Evolutionary conservation across 2,888 invertebrate genomes (phyloP).

Genomic region (Ochropleura leucogaster): DNA sequence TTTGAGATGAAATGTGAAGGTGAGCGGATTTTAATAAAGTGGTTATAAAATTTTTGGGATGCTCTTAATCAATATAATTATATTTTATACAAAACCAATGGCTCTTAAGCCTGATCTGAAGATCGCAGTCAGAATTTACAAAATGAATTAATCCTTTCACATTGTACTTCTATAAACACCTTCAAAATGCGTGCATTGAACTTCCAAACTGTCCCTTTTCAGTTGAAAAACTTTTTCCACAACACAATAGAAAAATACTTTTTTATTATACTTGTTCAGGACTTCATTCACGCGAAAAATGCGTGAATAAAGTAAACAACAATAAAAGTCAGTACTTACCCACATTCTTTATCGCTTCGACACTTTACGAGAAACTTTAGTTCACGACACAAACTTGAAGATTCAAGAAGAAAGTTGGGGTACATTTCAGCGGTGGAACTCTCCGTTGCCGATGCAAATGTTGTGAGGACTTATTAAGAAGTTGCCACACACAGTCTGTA

Average conservation of each 20-base stretch:
- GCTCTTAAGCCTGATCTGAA: background rate
- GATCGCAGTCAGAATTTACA: background rate
- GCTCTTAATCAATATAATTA: background rate
- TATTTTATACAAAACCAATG: background rate
- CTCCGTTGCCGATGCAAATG: constrained; percentile 83
- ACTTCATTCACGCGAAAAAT: constrained; percentile 54
- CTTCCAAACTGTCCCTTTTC: constrained; percentile 45
- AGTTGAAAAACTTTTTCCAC: constrained; percentile 53
- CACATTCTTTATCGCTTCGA: constrained; percentile 61
- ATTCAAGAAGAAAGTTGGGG: constrained; percentile 76
- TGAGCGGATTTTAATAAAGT: background rate
- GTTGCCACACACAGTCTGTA: constrained; percentile 80
- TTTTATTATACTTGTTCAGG: constrained; percentile 57
- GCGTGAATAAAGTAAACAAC: constrained; percentile 60
- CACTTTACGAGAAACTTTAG: constrained; percentile 56
- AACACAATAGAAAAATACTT: constrained; percentile 59
- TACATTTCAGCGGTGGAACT: constrained; percentile 76
- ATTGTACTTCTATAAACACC: background rate
- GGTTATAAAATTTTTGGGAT: background rate
- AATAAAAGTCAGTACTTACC: constrained; percentile 56
- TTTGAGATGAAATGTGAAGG: background rate
- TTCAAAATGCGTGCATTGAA: constrained; percentile 41
- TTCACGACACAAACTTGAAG: constrained; percentile 65
- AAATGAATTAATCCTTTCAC: background rate
- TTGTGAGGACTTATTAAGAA: constrained; percentile 88